These are phyloP conservation scores for Drosophila setifemur DNA, from an alignment of 1,140 invertebrate genomes.

Conservation along the genomic window DNA sequence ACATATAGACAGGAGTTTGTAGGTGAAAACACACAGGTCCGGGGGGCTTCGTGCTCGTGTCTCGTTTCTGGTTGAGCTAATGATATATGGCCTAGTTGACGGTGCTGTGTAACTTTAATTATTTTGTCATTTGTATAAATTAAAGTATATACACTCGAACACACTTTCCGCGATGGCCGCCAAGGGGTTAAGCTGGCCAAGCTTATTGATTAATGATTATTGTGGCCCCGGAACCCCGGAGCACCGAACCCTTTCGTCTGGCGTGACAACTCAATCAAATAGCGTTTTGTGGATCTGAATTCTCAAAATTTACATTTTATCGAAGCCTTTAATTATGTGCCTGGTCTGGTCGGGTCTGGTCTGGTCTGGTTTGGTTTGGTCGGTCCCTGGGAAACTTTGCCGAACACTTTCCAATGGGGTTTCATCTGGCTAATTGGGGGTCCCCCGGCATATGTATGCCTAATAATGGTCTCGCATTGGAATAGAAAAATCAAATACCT, in stretches of 20 bases:
- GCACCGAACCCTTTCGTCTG: constrained; percentile 3
- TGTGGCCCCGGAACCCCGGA: not conserved
- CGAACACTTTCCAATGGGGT: not conserved
- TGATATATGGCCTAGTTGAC: constrained; percentile 69
- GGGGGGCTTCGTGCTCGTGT: constrained; percentile 31
- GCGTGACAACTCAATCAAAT: constrained; percentile 50
- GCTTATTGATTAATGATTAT: constrained; percentile 55
- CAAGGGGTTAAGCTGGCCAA: constrained; percentile 19
- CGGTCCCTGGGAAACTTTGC: constrained; percentile 6
- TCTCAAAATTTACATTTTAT: constrained; percentile 31
- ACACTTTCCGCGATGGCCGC: constrained; percentile 26
- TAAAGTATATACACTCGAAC: constrained; percentile 60
- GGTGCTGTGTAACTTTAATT: constrained; percentile 66
- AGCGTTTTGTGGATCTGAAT: constrained; percentile 14
- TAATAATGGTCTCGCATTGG: too few relatives aligned
- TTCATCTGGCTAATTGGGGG: not conserved
- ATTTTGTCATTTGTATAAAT: constrained; percentile 81
- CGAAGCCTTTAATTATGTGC: too few relatives aligned
- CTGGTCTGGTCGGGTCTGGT: too few relatives aligned
- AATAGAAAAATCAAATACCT: too few relatives aligned
- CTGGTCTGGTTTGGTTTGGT: too few relatives aligned
- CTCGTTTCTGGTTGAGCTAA: constrained; percentile 55
- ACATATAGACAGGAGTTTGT: too few relatives aligned
- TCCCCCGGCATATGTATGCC: too few relatives aligned
- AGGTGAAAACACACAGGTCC: too few relatives aligned